A percentile compares a stretch with the other conserved stretches of the same genome.
These are phyloP conservation scores for Nomada ruficornis DNA, from an alignment of 2,888 invertebrate genomes.

Conservation along the genomic window DNA sequence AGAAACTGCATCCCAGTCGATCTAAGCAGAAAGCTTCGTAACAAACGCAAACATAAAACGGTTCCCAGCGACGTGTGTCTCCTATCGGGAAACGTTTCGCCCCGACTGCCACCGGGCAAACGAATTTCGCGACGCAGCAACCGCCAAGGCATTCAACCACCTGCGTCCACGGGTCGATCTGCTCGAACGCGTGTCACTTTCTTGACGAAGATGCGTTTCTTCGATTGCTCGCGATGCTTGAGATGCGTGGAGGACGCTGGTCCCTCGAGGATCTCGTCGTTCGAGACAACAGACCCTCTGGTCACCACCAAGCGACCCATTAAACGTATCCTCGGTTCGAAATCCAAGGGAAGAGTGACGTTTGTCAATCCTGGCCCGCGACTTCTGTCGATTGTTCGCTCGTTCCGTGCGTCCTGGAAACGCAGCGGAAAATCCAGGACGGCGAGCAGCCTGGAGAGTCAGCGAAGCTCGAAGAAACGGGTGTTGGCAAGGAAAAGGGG, in stretches of 20 bases:
- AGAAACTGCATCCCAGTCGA: too few species aligned
- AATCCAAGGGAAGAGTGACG: slow-evolving; percentile 49
- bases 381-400: slow-evolving; percentile 69
- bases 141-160: neutral
- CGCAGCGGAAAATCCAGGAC: slow-evolving; percentile 41
- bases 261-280: neutral
- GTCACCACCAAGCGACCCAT: slow-evolving; percentile 76
- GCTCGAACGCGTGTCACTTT: neutral
- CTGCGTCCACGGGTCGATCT: too few species aligned
- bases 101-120: neutral
- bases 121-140: neutral
- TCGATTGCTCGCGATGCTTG: slow-evolving; percentile 58
- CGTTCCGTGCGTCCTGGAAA: slow-evolving; percentile 67
- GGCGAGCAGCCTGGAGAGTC: slow-evolving; percentile 60
- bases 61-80: neutral
- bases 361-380: slow-evolving; percentile 46
- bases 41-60: neutral
- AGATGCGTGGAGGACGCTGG: neutral
- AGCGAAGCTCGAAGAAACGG: slow-evolving; percentile 65
- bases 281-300: slow-evolving; percentile 75
- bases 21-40: too few species aligned
- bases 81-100: neutral
- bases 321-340: slow-evolving; percentile 41
- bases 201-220: slow-evolving; percentile 44
- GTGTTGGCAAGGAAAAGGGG: slow-evolving; percentile 45